A percentile compares a stretch with the other conserved stretches of the same genome.
Conservation (phyloP, 1,140 invertebrate species). For the Brachionus asplanchnoidis region DNA sequence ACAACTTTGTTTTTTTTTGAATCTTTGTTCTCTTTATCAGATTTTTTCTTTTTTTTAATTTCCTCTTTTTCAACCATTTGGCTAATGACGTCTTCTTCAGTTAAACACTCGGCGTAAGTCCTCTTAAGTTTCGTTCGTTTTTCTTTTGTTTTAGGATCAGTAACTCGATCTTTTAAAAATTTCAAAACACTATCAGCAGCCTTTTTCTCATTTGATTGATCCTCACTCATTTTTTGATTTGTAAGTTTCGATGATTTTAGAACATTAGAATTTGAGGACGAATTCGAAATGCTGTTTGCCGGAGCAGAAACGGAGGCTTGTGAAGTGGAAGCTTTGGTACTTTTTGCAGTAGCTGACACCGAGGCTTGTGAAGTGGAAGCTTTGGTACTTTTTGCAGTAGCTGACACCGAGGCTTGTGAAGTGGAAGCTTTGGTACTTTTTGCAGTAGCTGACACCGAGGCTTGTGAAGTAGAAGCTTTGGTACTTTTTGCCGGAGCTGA, state of each 20-base stretch:
- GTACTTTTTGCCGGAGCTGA: not conserved
- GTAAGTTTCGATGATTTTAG: not conserved
- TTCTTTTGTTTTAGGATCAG: not conserved
- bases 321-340: not conserved
- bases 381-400: no score
- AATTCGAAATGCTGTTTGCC: not conserved
- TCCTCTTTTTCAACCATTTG: not conserved
- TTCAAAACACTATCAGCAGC: not conserved
- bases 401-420: no score
- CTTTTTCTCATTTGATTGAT: not conserved
- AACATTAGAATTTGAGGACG: not conserved
- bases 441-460: no score
- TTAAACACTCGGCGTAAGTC: not conserved
- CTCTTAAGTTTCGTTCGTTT: not conserved
- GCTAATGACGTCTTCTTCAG: not conserved
- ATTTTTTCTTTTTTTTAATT: not conserved
- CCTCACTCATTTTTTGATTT: not conserved
- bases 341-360: no score
- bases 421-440: no score
- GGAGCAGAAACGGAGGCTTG: not conserved
- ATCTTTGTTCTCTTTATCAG: no score
- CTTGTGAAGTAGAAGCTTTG: not conserved
- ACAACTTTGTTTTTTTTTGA: no score
- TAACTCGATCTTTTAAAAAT: not conserved
- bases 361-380: no score